These are phyloP conservation scores for Pangasius djambal DNA, from an alignment of 2,797 vertebrate genomes.

Conservation along the genomic window DNA sequence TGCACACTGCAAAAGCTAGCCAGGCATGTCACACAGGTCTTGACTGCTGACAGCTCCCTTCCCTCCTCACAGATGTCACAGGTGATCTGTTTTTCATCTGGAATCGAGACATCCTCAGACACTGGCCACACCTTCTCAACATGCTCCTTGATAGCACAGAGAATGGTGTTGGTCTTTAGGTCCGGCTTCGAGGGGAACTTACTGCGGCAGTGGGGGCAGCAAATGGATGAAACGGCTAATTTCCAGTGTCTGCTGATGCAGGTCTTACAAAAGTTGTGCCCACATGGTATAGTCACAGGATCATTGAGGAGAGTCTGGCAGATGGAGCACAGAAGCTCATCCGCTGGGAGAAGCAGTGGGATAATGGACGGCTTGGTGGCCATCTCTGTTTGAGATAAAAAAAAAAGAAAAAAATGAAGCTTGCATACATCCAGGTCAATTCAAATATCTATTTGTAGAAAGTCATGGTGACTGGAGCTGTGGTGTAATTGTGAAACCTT, in stretches of 20 bases:
- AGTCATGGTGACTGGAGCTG: not conserved
- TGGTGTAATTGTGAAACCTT: not conserved
- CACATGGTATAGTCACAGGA: slow-evolving; percentile 45
- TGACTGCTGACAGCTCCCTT: slow-evolving; percentile 7
- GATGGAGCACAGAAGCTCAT: slow-evolving; percentile 35
- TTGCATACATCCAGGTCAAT: not conserved
- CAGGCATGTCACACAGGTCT: slow-evolving; percentile 42
- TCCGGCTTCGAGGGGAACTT: not conserved
- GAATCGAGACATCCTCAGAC: not conserved
- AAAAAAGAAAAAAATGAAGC: not conserved
- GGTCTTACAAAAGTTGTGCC: slow-evolving; percentile 39
- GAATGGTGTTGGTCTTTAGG: slow-evolving; percentile 31
- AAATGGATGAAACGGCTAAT: not conserved
- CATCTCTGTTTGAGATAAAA: slow-evolving; percentile 18
- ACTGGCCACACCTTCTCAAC: slow-evolving; percentile 7
- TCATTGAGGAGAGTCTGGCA: slow-evolving; percentile 30
- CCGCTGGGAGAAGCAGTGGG: slow-evolving; percentile 35
- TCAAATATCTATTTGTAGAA: not conserved
- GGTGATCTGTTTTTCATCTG: not conserved
- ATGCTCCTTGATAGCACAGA: slow-evolving; percentile 24
- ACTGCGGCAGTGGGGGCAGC: slow-evolving; percentile 32
- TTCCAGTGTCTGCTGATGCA: slow-evolving; percentile 31
- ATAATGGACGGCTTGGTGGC: slow-evolving; percentile 7
- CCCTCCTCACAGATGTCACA: slow-evolving; percentile 36
- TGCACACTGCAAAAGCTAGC: slow-evolving; percentile 44